phyloP scores from a whole-genome alignment of 2,113 vertebrate genomes.

The Ranitomeya variabilis region DNA sequence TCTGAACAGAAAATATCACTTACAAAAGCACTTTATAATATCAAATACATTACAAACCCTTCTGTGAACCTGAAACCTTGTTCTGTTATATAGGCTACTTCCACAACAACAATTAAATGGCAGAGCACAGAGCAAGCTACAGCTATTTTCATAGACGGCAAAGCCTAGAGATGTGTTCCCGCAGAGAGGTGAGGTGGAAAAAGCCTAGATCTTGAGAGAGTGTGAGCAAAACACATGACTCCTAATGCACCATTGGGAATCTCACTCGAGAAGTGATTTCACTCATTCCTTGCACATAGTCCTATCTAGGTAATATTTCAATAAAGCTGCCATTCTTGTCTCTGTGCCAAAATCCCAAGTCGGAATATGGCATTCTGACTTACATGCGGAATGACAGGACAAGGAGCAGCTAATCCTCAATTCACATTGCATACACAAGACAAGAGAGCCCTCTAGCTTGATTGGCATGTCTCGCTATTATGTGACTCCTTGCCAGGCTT shows the following conservation, averaged over 20 bases:
- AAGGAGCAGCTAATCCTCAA: not conserved
- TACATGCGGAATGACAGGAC: not conserved
- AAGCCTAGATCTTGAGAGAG: conserved; percentile 6
- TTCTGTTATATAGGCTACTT: not conserved
- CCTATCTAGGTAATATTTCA: not conserved
- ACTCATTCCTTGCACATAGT: not conserved
- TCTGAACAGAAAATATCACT: no score
- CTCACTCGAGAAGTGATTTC: conserved; percentile 4
- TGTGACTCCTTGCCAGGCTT: not conserved
- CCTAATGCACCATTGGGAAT: conserved; percentile 37
- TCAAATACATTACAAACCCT: not conserved
- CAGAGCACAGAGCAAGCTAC: not conserved
- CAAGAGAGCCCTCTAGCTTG: conserved; percentile 17
- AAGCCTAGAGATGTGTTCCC: not conserved
- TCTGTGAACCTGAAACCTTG: not conserved
- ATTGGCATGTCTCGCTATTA: not conserved
- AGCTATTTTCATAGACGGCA: not conserved
- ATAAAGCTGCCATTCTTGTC: not conserved
- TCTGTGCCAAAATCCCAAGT: not conserved
- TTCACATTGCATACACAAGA: not conserved
- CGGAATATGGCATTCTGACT: not conserved
- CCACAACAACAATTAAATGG: conserved; percentile 21
- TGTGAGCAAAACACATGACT: not conserved
- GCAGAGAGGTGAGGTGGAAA: conserved; percentile 14
- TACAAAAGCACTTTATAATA: not conserved